phyloP scores from a whole-genome alignment of 2,888 invertebrate species.

The Troglohyphantes excavatus region DNA sequence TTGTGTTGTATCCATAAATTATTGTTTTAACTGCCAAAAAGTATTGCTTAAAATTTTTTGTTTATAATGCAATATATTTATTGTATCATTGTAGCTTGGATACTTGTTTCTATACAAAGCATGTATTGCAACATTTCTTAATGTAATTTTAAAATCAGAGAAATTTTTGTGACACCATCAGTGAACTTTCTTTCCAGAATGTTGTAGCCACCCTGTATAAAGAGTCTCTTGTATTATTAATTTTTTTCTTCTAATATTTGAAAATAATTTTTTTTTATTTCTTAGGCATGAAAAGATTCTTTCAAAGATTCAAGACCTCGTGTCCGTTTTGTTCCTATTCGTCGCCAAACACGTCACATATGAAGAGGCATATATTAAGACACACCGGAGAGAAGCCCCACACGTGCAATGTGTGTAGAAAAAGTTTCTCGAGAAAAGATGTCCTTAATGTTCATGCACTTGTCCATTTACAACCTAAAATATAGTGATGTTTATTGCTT shows the following conservation, averaged over 20 bases:
- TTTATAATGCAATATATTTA: too few relatives aligned
- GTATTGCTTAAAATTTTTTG: too few relatives aligned
- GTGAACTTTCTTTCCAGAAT: too few relatives aligned
- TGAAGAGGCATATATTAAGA: constrained; percentile 6
- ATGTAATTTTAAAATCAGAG: too few relatives aligned
- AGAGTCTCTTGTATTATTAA: not conserved
- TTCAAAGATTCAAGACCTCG: not conserved
- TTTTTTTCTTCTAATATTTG: not conserved
- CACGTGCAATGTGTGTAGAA: constrained; percentile 8
- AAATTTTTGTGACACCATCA: too few relatives aligned
- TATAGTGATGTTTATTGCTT: not conserved
- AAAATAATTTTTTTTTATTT: not conserved
- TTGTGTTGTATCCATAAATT: too few relatives aligned
- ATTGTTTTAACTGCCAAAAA: too few relatives aligned
- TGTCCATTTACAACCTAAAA: not conserved
- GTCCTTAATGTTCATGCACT: constrained; percentile 9
- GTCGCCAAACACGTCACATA: not conserved
- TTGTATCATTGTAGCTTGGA: too few relatives aligned
- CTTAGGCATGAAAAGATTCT: not conserved
- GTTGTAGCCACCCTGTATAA: too few relatives aligned
- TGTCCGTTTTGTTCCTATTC: constrained; percentile 9
- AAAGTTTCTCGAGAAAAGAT: constrained; percentile 44
- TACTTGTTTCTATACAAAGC: too few relatives aligned
- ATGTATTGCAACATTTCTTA: too few relatives aligned
- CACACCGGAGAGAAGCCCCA: constrained; percentile 17